Evolutionary conservation across 2,888 invertebrate species (phyloP), one percentile per base, ranked within the genome.

Genomic region (Papilio protenor): DNA sequence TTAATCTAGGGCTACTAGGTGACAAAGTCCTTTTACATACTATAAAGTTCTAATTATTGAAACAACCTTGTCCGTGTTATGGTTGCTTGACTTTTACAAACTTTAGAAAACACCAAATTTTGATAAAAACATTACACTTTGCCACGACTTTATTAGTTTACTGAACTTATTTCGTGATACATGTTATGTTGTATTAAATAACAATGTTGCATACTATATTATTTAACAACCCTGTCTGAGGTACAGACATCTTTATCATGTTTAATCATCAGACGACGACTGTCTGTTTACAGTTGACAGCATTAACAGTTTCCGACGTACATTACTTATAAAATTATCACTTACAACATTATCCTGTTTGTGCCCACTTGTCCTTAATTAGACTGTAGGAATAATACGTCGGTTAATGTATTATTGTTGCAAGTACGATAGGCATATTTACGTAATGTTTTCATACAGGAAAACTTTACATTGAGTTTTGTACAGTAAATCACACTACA

Each of bases 211-310:
- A 45, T 14, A 14, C 27, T 16, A 61, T 0, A 52, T 27, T 64
- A 64, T 57, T 55, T 66, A 77, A 77, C 72, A 72, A 18, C 57
- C 73, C 69, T 49, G 49, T 87, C 87, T 88, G 87, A 82, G 85
- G 83, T 81, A 82, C 87, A 87, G 89, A 89, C 90, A 84, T 83
- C 86, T 87, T 90, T 90, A 91, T 92, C 90, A 85, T 84, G 81
- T 87, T 86, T 87, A 88, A 90, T 89, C 87, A 89, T 82, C 84
- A 83, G 80, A n/a, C 80, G 81, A 86, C 83, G 80, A 84, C 85
- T 85, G 83, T 84, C 86, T 88, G 85, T 90, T 90, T 86, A 88
- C 89, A 86, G 81, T 86, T 85, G 83, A 83, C 84, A 84, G 81
- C 79, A 79, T 79, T 79, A 79, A 75, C 47, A 21, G 74, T 70